Evolutionary conservation across 2,888 invertebrate species (phyloP), one percentile per base, ranked within the genome.

Genomic region (Brachyptera risi): DNA sequence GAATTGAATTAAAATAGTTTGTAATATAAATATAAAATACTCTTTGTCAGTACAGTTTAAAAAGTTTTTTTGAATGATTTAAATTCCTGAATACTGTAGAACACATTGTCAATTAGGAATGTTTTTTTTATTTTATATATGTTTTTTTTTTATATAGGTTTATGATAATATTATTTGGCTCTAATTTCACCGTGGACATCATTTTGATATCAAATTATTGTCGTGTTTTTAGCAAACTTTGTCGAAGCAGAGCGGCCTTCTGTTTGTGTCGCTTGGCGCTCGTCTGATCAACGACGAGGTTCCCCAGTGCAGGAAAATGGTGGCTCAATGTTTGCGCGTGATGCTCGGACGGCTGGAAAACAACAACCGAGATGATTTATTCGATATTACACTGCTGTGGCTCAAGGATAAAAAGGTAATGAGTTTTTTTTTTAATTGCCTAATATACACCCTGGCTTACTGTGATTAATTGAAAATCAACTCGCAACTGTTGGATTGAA

Each of bases 241-340:
- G 19, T 74, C 77, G 1, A 76, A 80, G 40, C 81, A 86, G 65
- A 79, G 83, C 1, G 84, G 84, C 15, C 79, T 88, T 24, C 79
- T 96, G 17, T 85, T 92, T 58, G 74, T 94, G 0, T 83, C 88
- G 0, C 75, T 96, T 23, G 87, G 91, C 9, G 85, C 87, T 0
- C 80, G 89, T 54, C 79, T 96, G 71, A 80, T 93, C 9, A 92
- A 94, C 71, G 96, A 97, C 68, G 83, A 87, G 2, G 86, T 88
- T 35, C 80, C 88, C 0, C 82, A 82, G 11, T 93, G 93, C 68
- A 82, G 89, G 21, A 87, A 87, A 68, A 79, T 83, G 59, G 83
- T 87, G 13, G 89, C 91, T 0, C 77, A 80, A 26, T 87, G 88
- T 61, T 77, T 96, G 13, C 86, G 88, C 67, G 75, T 82, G 1